Conservation (phyloP, 2,113 vertebrate genomes). For the Perca fluviatilis region DNA sequence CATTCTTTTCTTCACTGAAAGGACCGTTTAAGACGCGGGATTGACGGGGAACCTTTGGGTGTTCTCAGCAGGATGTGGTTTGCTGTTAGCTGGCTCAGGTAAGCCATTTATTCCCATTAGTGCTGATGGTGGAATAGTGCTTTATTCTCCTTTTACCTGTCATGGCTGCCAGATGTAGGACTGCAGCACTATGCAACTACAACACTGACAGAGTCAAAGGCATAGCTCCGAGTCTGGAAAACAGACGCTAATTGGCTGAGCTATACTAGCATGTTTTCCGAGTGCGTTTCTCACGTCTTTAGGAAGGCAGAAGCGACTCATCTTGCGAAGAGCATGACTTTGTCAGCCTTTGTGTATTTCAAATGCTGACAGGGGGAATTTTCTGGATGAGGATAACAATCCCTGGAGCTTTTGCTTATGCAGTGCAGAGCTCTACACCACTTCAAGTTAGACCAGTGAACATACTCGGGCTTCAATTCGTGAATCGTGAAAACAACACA, state of each 20-base stretch:
- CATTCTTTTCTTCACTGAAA: constrained; percentile 43
- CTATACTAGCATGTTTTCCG: constrained; percentile 35
- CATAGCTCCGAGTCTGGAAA: constrained; percentile 51
- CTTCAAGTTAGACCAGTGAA: constrained; percentile 3
- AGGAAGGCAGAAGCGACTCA: constrained; percentile 33
- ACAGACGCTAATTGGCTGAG: constrained; percentile 56
- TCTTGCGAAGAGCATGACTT: constrained; percentile 26
- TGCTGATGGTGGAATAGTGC: constrained; percentile 63
- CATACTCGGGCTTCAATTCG: constrained; percentile 6
- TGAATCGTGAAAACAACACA: constrained; percentile 26
- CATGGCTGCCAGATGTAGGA: constrained; percentile 74
- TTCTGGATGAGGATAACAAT: constrained; percentile 24
- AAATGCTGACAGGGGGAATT: constrained; percentile 21
- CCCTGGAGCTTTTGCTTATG: constrained; percentile 13
- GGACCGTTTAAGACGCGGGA: constrained; percentile 40
- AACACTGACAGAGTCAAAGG: constrained; percentile 61
- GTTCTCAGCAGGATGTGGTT: constrained; percentile 72
- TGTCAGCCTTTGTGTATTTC: constrained; percentile 40
- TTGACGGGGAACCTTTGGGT: constrained; percentile 65
- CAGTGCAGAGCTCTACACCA: background rate
- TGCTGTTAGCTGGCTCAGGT: constrained; percentile 74
- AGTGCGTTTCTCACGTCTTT: constrained; percentile 50
- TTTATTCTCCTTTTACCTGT: constrained; percentile 72
- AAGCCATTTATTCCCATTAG: constrained; percentile 80
- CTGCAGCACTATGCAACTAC: constrained; percentile 43